These are phyloP conservation scores for Falco cherrug DNA, from an alignment of 2,797 vertebrate species.

Conservation along the genomic window DNA sequence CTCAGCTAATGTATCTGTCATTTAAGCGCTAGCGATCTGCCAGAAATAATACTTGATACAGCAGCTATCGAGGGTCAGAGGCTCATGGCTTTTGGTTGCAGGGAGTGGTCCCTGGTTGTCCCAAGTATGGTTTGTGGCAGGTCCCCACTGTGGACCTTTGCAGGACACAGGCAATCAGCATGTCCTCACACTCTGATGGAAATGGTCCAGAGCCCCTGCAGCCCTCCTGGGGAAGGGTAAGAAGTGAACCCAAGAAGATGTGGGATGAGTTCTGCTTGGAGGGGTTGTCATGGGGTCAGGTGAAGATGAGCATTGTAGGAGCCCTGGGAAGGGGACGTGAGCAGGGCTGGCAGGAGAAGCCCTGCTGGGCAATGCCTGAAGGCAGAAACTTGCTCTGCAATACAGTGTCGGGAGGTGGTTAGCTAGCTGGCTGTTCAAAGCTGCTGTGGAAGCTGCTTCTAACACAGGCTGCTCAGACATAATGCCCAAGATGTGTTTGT, in stretches of 20 bases:
- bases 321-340: background rate
- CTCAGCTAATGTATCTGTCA: constrained; percentile 59
- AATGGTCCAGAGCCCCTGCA: background rate
- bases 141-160: background rate
- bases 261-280: background rate
- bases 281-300: background rate
- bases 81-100: background rate
- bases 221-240: background rate
- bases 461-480: background rate
- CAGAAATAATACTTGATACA: background rate
- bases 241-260: background rate
- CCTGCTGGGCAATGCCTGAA: background rate
- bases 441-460: background rate
- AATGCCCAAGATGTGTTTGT: background rate
- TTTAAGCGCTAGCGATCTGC: constrained; percentile 1
- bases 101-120: background rate
- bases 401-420: background rate
- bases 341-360: background rate
- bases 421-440: background rate
- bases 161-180: background rate
- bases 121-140: accelerated
- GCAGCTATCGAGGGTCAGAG: background rate
- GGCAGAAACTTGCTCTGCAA: background rate
- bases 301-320: background rate
- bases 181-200: background rate